These are phyloP conservation scores for Diploptera punctata DNA, from an alignment of 2,888 invertebrate genomes.

Conservation along the genomic window DNA sequence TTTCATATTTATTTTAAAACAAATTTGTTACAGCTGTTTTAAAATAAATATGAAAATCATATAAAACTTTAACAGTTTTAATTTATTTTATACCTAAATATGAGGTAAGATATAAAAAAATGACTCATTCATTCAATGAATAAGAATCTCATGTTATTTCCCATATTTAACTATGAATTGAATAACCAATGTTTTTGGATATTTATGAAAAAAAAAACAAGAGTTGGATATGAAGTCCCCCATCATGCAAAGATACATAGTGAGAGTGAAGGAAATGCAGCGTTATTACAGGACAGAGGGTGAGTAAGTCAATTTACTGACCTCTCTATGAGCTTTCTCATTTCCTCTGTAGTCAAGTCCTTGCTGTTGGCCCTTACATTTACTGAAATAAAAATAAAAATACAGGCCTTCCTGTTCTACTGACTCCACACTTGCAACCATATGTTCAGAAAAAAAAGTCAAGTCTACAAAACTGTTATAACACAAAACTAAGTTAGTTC, in stretches of 20 bases:
- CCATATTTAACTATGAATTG: no score
- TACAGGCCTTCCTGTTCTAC: constrained; percentile 49
- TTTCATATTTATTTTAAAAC: no score
- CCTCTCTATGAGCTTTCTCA: constrained; percentile 98
- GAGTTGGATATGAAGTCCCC: no score
- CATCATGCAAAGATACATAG: not conserved
- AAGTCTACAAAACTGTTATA: constrained; percentile 10
- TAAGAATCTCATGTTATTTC: no score
- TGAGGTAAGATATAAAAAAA: no score
- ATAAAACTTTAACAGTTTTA: no score
- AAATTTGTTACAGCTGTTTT: no score
- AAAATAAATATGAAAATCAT: no score
- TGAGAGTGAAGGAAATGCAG: constrained; percentile 12
- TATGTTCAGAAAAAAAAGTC: not conserved
- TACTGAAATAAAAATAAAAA: constrained; percentile 63
- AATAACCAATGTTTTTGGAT: no score
- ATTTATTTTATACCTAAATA: no score
- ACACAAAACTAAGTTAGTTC: not conserved
- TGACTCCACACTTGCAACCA: not conserved
- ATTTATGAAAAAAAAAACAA: no score
- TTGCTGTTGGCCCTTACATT: constrained; percentile 73
- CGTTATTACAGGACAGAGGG: constrained; percentile 8
- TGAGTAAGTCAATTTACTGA: constrained; percentile 63
- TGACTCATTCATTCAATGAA: no score
- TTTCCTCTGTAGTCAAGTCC: constrained; percentile 95